Base-by-base conservation (phyloP, 2,113 vertebrate genomes). In the Apaloderma vittatum region DNA sequence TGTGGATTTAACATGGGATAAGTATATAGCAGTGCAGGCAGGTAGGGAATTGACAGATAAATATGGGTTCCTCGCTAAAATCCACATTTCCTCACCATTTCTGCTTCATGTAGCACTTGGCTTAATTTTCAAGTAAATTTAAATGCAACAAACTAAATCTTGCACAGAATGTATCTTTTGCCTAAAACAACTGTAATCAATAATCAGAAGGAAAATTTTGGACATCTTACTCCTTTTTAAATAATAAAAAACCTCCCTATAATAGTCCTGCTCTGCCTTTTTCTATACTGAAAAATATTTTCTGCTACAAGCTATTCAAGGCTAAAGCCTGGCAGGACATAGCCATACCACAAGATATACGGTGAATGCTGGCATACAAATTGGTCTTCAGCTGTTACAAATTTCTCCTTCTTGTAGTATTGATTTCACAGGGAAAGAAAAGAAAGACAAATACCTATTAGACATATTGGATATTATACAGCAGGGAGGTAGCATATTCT, bases 351-450 rank as follows among this genome's bases (percentile, higher is more conserved):
- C 40, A 91, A 78, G 45, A 86, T 94, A 63, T 19, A 92, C 45
- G 40, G 32, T 66, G n/a, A 95, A 65, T 93, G 34, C 46, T 62
- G 26, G 75, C 32, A 81, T 76, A 91, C 40, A 82, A 93, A 79
- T 70, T 84, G 58, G 20, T 88, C 30, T 81, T 87, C 26, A 74
- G 51, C 66, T 83, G 34, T 72, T 93, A 90, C 11, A 34, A 91
- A 94, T 88, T 77, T 87, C 18, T 86, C 27, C 87, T 91, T 96
- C 65, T 43, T 85, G 67, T 43, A 85, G 23, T 48, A 71, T 57
- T 90, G 59, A 78, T 94, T 92, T 71, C 78, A 59, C 36, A 43
- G 26, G 32, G 24, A 14, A 5, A 30, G 34, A n/a, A 45, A 63
- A 70, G 43, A 26, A 73, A 32, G 20, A 54, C 30, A 92, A 88